Evolutionary conservation across 2,113 vertebrate species (phyloP), one percentile per base, ranked within the genome.

Genomic region (Atractosteus spatula): DNA sequence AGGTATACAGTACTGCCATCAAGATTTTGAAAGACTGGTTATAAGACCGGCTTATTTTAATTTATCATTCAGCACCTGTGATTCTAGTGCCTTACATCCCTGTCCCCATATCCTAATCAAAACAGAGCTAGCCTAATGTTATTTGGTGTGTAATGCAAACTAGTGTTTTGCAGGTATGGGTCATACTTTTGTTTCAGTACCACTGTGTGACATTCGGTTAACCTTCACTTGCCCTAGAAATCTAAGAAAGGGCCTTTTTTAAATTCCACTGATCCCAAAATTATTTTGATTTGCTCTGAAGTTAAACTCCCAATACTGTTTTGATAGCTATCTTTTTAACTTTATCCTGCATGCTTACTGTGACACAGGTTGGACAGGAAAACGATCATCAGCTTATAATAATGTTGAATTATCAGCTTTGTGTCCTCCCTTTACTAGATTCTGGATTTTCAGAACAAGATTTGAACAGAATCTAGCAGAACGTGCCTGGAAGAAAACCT

Each of bases 21-120:
- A 59, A 59, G 12, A 16, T 5, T 59, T 14, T 59, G 6, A 59
- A 4, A 3, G 57, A 59, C 57, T 59, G 57, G 57, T 65, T 65
- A 29, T 10, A 65, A 65, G 62, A 65, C 13, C 57, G 8, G 10
- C 8, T 3, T 65, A 43, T 71, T 51, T 81, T 69, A 56, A 65
- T 56, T 10, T 66, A 54, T 59, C 55, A 62, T 71, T 63, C 55
- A 74, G 16, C 41, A 66, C 73, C 47, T 76, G 61, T 84, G 83
- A 86, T 86, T 84, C 72, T 62, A 86, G 89, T 90, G 89, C 89
- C 89, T 90, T 89, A 89, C 81, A 80, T 86, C 80, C 84, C 77
- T 76, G 74, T 56, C 83, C 84, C 79, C 63, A 44, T 74, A 63
- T 75, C 77, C 75, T 80, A 77, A 79, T 62, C 76, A 62, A 78